These are phyloP conservation scores for Ariolimax columbianus DNA, from an alignment of 2,888 invertebrate genomes.

Conservation along the genomic window DNA sequence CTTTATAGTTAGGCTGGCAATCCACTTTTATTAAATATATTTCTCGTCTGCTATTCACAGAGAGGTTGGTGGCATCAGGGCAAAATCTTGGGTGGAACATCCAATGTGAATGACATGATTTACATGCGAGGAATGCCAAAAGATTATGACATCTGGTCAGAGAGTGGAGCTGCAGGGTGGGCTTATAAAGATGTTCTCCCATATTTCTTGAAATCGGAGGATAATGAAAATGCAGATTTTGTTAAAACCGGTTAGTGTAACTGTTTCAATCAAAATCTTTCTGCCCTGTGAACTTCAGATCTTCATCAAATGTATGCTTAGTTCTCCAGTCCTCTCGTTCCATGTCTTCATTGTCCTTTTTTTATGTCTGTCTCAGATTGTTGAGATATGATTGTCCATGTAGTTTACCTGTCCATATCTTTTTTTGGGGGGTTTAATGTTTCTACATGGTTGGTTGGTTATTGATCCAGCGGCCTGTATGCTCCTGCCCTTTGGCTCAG, in stretches of 20 bases:
- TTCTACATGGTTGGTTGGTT: too few relatives aligned
- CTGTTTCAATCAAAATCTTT: background rate
- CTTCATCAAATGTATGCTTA: too few relatives aligned
- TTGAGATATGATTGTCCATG: too few relatives aligned
- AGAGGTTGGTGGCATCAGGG: slow-evolving; percentile 94
- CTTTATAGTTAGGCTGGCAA: background rate
- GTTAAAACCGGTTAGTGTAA: slow-evolving; percentile 43
- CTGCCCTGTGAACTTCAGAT: too few relatives aligned
- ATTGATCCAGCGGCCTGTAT: too few relatives aligned
- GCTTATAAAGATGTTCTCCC: slow-evolving; percentile 87
- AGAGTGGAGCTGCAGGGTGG: slow-evolving; percentile 92
- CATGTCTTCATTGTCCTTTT: too few relatives aligned
- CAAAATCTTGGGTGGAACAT: slow-evolving; percentile 92
- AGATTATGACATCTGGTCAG: slow-evolving; percentile 93
- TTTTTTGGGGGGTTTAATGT: too few relatives aligned
- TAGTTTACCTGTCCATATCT: too few relatives aligned
- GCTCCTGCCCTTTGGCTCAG: too few relatives aligned
- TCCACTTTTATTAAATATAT: background rate
- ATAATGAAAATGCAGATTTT: slow-evolving; percentile 65
- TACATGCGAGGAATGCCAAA: slow-evolving; percentile 90
- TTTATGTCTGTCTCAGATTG: too few relatives aligned
- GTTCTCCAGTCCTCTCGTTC: too few relatives aligned
- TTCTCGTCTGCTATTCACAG: slow-evolving; percentile 68
- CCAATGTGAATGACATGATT: slow-evolving; percentile 93
- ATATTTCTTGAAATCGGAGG: slow-evolving; percentile 81